These are phyloP conservation scores for Sebastes steindachneri DNA, from an alignment of 2,797 vertebrate species.

Conservation along the genomic window DNA sequence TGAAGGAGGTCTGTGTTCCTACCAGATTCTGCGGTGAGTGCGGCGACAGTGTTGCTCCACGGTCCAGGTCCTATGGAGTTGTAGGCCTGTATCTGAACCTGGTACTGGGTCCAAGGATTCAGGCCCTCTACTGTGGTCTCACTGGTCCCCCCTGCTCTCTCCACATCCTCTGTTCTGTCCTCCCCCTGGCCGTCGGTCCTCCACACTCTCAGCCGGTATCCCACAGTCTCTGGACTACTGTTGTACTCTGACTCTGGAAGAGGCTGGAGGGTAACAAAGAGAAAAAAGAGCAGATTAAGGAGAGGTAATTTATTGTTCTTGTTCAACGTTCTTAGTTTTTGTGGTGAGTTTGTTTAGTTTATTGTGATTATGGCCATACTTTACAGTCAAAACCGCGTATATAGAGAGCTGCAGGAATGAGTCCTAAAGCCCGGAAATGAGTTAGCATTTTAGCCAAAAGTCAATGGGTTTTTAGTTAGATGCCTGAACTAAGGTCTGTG, in stretches of 20 bases:
- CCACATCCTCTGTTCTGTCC: slow-evolving; percentile 70
- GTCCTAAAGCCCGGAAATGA: too few species aligned
- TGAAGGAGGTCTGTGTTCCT: slow-evolving; percentile 20
- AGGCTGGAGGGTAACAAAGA: slow-evolving; percentile 78
- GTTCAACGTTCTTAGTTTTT: neutral
- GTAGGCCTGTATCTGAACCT: slow-evolving; percentile 92
- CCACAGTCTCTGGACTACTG: slow-evolving; percentile 91
- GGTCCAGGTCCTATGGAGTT: slow-evolving; percentile 94
- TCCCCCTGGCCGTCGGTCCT: slow-evolving; percentile 76
- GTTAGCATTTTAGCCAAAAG: too few species aligned
- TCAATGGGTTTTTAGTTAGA: too few species aligned
- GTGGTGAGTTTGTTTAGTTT: neutral
- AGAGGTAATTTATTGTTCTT: neutral
- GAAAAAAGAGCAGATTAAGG: neutral
- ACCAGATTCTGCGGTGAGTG: slow-evolving; percentile 92
- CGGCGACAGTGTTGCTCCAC: slow-evolving; percentile 87
- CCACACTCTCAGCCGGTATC: slow-evolving; percentile 88
- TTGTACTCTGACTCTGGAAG: slow-evolving; percentile 90
- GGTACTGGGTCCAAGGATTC: slow-evolving; percentile 91
- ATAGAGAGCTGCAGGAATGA: too few species aligned
- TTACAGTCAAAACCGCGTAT: neutral
- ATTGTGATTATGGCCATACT: neutral
- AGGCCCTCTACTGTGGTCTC: slow-evolving; percentile 88
- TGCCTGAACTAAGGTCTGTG: too few species aligned
- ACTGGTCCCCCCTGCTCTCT: slow-evolving; percentile 64